Evolutionary conservation across 2,113 vertebrate genomes (phyloP).

Genomic region (Chauna torquata): DNA sequence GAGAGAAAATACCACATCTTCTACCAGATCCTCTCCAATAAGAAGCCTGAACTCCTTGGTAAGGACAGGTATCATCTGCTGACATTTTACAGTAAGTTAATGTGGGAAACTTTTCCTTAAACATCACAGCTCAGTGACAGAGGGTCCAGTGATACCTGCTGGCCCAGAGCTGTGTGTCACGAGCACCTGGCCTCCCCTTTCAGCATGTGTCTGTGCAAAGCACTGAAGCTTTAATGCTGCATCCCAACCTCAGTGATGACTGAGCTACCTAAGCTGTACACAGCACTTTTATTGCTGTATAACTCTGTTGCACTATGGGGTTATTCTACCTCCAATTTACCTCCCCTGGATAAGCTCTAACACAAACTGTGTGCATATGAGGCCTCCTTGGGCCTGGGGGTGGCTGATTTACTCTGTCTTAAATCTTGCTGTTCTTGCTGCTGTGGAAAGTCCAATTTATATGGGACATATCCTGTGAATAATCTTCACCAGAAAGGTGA

Average conservation of each 20-base stretch:
- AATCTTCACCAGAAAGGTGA: background rate
- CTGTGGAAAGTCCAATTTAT: background rate
- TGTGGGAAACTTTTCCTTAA: background rate
- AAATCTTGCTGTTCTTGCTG: background rate
- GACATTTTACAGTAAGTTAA: background rate
- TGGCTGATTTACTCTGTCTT: background rate
- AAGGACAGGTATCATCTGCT: constrained; percentile 7
- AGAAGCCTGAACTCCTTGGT: constrained; percentile 90
- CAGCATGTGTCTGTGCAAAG: background rate
- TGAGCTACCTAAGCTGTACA: background rate
- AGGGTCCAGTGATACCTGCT: background rate
- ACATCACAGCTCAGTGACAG: background rate
- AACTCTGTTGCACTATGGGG: background rate
- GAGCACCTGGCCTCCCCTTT: background rate
- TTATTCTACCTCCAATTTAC: background rate
- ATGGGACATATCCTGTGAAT: background rate
- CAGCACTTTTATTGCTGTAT: background rate
- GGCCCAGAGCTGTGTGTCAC: background rate
- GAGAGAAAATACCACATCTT: constrained; percentile 95
- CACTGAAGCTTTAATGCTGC: background rate
- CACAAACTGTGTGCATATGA: background rate
- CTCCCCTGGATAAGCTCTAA: background rate
- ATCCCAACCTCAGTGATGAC: fast-evolving
- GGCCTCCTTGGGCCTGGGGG: background rate
- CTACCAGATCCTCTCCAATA: constrained; percentile 92